Base-by-base conservation (phyloP, 2,888 invertebrate species). In the Agriopis marginaria region DNA sequence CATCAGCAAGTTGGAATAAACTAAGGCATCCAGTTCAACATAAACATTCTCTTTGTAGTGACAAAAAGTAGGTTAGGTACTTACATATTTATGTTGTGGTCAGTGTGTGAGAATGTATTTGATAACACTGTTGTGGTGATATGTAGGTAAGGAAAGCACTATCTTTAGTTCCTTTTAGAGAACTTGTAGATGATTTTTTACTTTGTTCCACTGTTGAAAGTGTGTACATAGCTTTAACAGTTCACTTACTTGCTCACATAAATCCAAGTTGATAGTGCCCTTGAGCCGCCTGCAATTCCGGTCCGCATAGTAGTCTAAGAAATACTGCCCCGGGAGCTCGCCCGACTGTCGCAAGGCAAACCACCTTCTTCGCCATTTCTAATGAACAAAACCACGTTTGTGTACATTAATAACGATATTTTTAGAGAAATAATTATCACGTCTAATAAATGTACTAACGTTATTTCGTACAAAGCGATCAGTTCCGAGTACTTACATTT, bases 341-440 rank as follows among this genome's bases (percentile, higher is more conserved):
- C 98, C 98, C 49, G 97, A 97, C 87, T 98, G 97, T 77, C 97
- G 97, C 81, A 99, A 95, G 77, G 98, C 97, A 93, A 99, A 99
- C 98, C 98, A 99, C 82, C 99, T 96, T 87, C 97, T 96, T 89
- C 98, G 96, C 99, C 99, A 99, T 95, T 98, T 97, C 99, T 99
- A 90, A 72, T 68, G 71, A 75, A 72, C 70, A 74, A 68, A 79
- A 73, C 75, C 75, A 73, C 69, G 70, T 71, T 69, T 53, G 40
- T 47, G 62, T 65, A 65, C 42, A 44, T 44, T 45, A 63, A 40
- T 11, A 66, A 39, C 47, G 10, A 53, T 58, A 62, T 44, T 17
- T 51, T 45, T 9, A 32, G 32, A 47, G 11, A n/a, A 44, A 10
- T 42, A 56, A 45, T 45, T 12, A 17, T 56, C 9, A 42, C 17